phyloP scores from a whole-genome alignment of 2,797 vertebrate genomes.

The Channallabes apus region DNA sequence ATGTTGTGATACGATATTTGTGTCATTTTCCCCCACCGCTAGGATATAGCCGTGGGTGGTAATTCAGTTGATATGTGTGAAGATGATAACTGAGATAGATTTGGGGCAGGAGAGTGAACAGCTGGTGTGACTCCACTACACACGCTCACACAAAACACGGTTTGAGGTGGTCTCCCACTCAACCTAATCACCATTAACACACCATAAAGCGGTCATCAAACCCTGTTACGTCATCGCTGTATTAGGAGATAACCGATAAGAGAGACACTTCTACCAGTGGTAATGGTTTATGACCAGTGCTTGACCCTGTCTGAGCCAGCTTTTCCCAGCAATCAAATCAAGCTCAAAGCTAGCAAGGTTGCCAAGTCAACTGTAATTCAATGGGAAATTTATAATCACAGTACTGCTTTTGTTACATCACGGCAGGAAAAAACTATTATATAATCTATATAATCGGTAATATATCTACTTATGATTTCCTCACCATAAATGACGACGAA shows the following conservation, averaged over 20 bases:
- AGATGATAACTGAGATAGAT: constrained; percentile 9
- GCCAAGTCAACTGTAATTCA: background rate
- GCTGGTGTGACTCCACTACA: constrained; percentile 11
- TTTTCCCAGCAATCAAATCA: constrained; percentile 6
- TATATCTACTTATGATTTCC: background rate
- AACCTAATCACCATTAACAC: constrained; percentile 8
- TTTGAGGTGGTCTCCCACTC: constrained; percentile 22
- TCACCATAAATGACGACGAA: background rate
- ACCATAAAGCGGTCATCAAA: constrained; percentile 18
- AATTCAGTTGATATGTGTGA: background rate
- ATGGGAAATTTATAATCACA: background rate
- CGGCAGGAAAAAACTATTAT: background rate
- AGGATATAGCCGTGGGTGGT: constrained; percentile 1
- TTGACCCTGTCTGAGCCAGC: constrained; percentile 8
- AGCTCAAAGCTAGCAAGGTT: background rate
- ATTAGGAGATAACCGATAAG: background rate
- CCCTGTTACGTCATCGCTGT: background rate
- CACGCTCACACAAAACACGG: background rate
- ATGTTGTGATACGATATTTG: background rate
- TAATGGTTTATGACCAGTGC: constrained; percentile 19
- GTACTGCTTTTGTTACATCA: background rate
- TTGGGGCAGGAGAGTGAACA: constrained; percentile 8
- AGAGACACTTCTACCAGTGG: background rate
- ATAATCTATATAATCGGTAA: no score
- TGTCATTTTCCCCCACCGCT: background rate